Evolutionary conservation across 2,797 vertebrate species (phyloP), one percentile per base, ranked within the genome.

Genomic region (Columba guinea): DNA sequence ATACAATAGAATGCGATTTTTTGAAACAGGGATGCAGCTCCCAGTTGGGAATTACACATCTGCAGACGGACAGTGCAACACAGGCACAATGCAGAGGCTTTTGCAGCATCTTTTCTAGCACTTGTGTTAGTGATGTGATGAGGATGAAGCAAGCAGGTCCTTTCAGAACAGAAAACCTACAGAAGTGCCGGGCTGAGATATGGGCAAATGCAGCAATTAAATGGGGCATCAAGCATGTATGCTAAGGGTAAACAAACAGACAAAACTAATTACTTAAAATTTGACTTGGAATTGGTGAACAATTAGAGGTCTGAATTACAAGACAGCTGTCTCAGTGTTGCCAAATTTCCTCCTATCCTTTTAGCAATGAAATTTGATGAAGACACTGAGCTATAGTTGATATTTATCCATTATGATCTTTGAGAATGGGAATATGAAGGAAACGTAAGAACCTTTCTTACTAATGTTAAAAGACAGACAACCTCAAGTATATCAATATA

Each of bases 191-290:
- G 23, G 52, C 19, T 88, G 80, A 84, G 59, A 63, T 56, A 63
- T 4, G 51, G 77, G 69, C 53, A 90, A 84, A 64, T 5, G 16
- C 62, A 82, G 80, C 90, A 94, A 94, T 97, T 90, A 95, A 94
- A 82, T 28, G 26, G 32, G 30, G 69, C 93, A 85, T 90, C 87
- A 95, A 94, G 83, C 34, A 69, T 44, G 65, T 75, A 55, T 69
- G 59, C 76, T 88, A 81, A 90, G 62, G 58, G 93, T 49, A 95
- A 96, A 90, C 71, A 96, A 74, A 74, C 62, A 93, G 69, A 64
- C 76, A 95, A 73, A 95, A 88, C n/a, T 84, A 84, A 89, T 96
- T 89, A 91, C 44, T n/a, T 79, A 76, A 84, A 76, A 73, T 94
- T 87, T 93, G 91, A 71, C 79, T 75, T 82, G 85, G 76, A 86